Conservation (phyloP, 2,888 invertebrate genomes). For the Orthonevra nobilis region DNA sequence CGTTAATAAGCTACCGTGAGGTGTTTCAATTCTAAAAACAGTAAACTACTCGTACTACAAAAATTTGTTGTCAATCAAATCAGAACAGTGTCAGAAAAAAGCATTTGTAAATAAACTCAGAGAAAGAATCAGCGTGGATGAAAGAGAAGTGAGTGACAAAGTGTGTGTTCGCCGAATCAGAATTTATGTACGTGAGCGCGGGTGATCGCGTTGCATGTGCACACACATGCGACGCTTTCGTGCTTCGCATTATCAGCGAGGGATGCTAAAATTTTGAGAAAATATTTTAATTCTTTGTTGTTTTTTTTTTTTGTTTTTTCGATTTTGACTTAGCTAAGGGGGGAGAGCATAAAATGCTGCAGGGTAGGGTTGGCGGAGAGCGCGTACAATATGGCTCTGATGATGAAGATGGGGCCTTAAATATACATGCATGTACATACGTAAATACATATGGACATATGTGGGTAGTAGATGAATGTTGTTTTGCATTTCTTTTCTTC, state of each 20-base stretch:
- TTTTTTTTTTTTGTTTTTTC: constrained; percentile 28
- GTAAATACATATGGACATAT: constrained; percentile 21
- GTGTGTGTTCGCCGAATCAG: constrained; percentile 40
- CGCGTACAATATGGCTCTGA: constrained; percentile 34
- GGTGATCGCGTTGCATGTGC: constrained; percentile 45
- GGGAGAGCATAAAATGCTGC: constrained; percentile 46
- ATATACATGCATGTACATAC: constrained; percentile 49
- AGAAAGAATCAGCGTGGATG: constrained; percentile 22
- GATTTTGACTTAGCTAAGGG: constrained; percentile 45
- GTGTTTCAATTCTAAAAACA: constrained; percentile 52
- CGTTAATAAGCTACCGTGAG: not conserved
- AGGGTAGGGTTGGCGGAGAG: constrained; percentile 21
- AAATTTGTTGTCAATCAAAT: constrained; percentile 59
- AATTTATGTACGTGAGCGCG: constrained; percentile 48
- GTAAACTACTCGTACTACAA: constrained; percentile 36
- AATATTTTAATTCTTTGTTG: constrained; percentile 27
- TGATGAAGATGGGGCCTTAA: constrained; percentile 61
- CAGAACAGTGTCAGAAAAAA: constrained; percentile 40
- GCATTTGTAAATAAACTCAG: too few species aligned
- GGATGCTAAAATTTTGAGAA: constrained; percentile 63
- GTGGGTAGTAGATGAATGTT: constrained; percentile 52
- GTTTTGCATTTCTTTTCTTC: constrained; percentile 8
- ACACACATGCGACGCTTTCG: constrained; percentile 46
- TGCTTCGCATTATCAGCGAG: constrained; percentile 54
- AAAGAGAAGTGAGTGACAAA: constrained; percentile 8